These are phyloP conservation scores for Hydractinia echinata DNA, from an alignment of 30 jellyfish, hydroid and myxozoan genomes.

Conservation along the genomic window DNA sequence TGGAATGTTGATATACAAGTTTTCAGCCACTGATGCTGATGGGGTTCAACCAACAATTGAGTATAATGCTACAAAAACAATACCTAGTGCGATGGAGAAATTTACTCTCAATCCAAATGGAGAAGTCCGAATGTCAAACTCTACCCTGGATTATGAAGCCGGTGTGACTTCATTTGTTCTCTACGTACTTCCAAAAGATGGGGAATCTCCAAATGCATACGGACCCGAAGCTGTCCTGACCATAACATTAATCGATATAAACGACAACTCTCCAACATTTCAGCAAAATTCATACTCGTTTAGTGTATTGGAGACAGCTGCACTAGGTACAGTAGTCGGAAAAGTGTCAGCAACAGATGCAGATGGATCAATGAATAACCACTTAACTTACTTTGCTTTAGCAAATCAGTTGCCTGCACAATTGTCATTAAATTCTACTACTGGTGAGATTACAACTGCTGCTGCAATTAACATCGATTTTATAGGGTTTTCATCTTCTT, in stretches of 20 bases:
- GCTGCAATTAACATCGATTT: too few relatives aligned
- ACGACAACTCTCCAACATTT: slow-evolving; percentile 84
- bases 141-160: slow-evolving; percentile 47
- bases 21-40: slow-evolving; percentile 42
- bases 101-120: neutral
- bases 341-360: slow-evolving; percentile 54
- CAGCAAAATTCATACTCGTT: slow-evolving; percentile 23
- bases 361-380: slow-evolving; percentile 27
- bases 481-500: neutral
- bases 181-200: slow-evolving; percentile 41
- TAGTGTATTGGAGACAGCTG: slow-evolving; percentile 38
- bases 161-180: slow-evolving; percentile 29
- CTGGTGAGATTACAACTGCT: neutral
- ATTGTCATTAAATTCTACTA: neutral
- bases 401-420: neutral
- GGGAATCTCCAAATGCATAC: slow-evolving; percentile 12
- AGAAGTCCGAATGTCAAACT: neutral
- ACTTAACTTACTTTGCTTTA: neutral
- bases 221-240: slow-evolving; percentile 32
- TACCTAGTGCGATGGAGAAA: neutral
- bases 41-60: neutral
- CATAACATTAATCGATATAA: slow-evolving; percentile 54
- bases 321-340: slow-evolving; percentile 47
- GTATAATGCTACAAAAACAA: neutral
- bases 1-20: neutral